Evolutionary conservation across 2,888 invertebrate genomes (phyloP).

Genomic region (Drosophila mayaguana): DNA sequence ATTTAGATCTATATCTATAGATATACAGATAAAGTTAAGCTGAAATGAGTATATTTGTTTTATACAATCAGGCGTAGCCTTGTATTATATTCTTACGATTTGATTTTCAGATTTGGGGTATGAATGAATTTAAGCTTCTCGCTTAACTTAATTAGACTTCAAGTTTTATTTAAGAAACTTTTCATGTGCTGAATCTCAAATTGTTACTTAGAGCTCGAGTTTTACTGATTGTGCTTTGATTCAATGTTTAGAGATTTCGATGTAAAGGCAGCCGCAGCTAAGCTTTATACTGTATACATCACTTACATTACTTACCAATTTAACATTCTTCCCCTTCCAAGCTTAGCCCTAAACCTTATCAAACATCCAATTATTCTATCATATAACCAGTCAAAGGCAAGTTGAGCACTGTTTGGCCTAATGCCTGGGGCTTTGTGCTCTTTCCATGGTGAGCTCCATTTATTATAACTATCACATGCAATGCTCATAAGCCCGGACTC

Average conservation of each 20-base stretch:
- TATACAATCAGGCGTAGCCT: too few relatives aligned
- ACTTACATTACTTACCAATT: not conserved
- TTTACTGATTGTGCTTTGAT: too few relatives aligned
- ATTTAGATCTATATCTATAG: not conserved
- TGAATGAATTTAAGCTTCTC: too few relatives aligned
- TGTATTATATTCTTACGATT: too few relatives aligned
- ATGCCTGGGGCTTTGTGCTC: conserved; percentile 4
- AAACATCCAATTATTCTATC: conserved; percentile 3
- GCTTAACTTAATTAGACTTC: not conserved
- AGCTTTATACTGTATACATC: not conserved
- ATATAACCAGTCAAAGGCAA: not conserved
- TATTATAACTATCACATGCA: conserved; percentile 33
- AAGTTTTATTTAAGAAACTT: not conserved
- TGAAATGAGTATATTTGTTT: not conserved
- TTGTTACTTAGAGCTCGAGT: too few relatives aligned
- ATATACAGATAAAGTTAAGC: not conserved
- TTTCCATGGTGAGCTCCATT: not conserved
- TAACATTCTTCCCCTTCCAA: not conserved
- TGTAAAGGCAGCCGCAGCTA: not conserved
- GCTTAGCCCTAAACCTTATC: not conserved
- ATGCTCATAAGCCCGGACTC: conserved; percentile 8
- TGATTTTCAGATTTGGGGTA: too few relatives aligned
- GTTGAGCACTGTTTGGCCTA: not conserved
- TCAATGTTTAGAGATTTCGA: not conserved
- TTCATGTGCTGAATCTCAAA: too few relatives aligned